Evolutionary conservation across 2,797 vertebrate genomes (phyloP), one percentile per base, ranked within the genome.

Genomic region (Alectoris magna): DNA sequence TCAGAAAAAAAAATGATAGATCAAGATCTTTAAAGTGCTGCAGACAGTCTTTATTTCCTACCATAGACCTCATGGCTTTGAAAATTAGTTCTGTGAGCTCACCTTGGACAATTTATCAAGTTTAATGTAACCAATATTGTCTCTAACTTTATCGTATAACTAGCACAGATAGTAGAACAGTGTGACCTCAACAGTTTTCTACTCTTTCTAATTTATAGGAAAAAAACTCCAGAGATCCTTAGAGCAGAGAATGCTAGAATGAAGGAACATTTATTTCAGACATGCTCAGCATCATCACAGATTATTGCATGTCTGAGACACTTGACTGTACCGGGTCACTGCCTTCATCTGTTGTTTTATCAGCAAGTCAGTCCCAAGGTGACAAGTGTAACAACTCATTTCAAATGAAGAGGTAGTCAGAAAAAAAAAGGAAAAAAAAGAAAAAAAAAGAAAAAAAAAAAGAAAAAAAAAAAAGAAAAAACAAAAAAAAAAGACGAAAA

Each of bases 191-290:
- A 68, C 31, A 41, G 74, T 38, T 74, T 90, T 83, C 69, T 80
- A 78, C 58, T 74, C 34, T 71, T 88, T 88, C 81, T 80, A 66
- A 91, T 74, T 93, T 85, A 83, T 75, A 80, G 86, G 62, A 92
- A 64, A 22, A 22, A 22, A 39, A 2, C 36, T 77, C 24, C 49
- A 77, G 58, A 70, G 12, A 73, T 55, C 36, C 43, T 90, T 51
- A 68, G n/a, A 87, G 21, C 13, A 11, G 31, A 73, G 56, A 63
- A 51, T 16, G 38, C n/a, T 69, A 31, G 62, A 69, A 94, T 58
- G 66, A 87, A 23, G 55, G 51, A 77, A 24, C 6, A 0, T 13
- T 82, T 90, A 36, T 77, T 66, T 73, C 66, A 90, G 79, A 67
- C 62, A 85, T 2, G 9, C 29, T 77, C 82, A 69, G 44, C 38